These are phyloP conservation scores for Drosophila azteca DNA, from an alignment of 1,140 invertebrate species.

Conservation along the genomic window DNA sequence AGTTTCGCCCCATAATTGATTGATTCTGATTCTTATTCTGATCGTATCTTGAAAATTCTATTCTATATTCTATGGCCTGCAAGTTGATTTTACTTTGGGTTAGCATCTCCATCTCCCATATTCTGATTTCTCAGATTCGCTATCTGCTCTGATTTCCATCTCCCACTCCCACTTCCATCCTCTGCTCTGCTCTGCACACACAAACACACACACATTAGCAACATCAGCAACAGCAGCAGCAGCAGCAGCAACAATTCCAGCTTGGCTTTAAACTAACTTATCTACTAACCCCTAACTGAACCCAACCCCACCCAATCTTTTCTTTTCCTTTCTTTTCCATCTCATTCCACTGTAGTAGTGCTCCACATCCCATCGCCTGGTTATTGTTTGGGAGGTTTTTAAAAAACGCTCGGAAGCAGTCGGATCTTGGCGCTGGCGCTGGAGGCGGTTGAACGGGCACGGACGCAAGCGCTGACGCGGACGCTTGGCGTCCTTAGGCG, in stretches of 20 bases:
- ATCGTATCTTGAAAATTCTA: no score
- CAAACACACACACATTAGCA: slow-evolving; percentile 18
- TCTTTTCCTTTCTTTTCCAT: neutral
- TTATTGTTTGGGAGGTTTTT: slow-evolving; percentile 35
- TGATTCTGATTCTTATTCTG: no score
- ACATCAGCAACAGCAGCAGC: neutral
- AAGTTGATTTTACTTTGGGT: no score
- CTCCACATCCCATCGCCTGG: no score
- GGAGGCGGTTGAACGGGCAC: slow-evolving; percentile 29
- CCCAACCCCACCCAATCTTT: neutral
- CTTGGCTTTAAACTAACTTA: slow-evolving; percentile 67
- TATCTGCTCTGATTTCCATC: neutral
- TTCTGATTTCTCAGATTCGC: no score
- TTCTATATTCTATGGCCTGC: no score
- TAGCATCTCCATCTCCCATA: no score
- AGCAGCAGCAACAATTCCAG: slow-evolving; percentile 61
- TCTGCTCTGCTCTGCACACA: slow-evolving; percentile 1
- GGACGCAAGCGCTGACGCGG: slow-evolving; percentile 22
- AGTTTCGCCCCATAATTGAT: no score
- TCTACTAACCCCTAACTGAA: slow-evolving; percentile 22
- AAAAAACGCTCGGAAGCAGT: slow-evolving; percentile 58
- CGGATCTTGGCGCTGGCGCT: slow-evolving; percentile 16
- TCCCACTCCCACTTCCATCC: neutral
- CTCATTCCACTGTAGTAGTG: no score
- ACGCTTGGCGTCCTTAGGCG: slow-evolving; percentile 67